phyloP scores from a whole-genome alignment of 2,888 invertebrate genomes.

The Tetropium fuscum region DNA sequence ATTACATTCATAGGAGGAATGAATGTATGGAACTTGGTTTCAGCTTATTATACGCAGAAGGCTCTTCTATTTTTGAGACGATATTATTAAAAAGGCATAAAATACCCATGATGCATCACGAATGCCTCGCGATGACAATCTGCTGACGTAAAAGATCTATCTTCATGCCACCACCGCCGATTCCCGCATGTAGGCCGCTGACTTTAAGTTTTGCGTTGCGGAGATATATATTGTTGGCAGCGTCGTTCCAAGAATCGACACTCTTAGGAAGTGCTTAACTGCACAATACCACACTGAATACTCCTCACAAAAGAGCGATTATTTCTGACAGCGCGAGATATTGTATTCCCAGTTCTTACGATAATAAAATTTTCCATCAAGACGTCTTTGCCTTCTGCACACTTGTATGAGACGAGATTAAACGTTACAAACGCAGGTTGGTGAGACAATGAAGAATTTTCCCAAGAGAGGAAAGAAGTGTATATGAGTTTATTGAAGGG shows the following conservation, averaged over 20 bases:
- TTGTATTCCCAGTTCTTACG: conserved; percentile 3
- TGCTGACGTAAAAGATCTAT: conserved; percentile 7
- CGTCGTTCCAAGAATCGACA: conserved; percentile 11
- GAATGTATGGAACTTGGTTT: too few species aligned
- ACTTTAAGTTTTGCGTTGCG: conserved; percentile 5
- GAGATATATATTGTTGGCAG: conserved; percentile 14
- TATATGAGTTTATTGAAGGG: too few species aligned
- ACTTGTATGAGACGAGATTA: too few species aligned
- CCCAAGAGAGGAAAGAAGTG: too few species aligned
- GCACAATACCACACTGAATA: conserved; percentile 15
- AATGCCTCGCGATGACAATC: conserved; percentile 1
- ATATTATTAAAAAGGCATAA: too few species aligned
- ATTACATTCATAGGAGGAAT: too few species aligned
- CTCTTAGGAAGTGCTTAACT: conserved; percentile 23
- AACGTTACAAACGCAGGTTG: too few species aligned
- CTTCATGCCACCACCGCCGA: background rate
- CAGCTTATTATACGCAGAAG: too few species aligned
- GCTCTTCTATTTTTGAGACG: too few species aligned
- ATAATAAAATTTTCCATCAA: conserved; percentile 2
- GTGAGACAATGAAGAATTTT: too few species aligned
- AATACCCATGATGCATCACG: background rate
- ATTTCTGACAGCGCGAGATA: conserved; percentile 8
- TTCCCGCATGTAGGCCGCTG: conserved; percentile 9
- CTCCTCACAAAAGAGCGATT: conserved; percentile 2
- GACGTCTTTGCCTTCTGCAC: background rate